These are phyloP conservation scores for Pterostichus niger DNA, from an alignment of 2,888 invertebrate genomes.

Conservation along the genomic window DNA sequence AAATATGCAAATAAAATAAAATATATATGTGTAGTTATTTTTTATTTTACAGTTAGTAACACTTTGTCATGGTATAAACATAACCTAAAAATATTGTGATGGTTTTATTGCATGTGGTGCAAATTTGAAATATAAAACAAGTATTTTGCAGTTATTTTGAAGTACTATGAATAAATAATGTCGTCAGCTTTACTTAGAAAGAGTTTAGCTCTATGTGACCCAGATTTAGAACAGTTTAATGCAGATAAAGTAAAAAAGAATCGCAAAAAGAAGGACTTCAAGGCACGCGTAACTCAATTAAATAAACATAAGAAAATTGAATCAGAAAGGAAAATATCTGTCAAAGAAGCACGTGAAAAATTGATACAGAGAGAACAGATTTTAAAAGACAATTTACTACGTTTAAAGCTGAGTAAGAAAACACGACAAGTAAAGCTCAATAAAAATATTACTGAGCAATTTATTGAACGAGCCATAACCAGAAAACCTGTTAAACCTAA, in stretches of 20 bases:
- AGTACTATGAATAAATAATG: slow-evolving; percentile 70
- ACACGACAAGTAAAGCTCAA: slow-evolving; percentile 73
- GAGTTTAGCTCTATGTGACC: slow-evolving; percentile 74
- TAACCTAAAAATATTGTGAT: too few species aligned
- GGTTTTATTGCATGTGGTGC: too few species aligned
- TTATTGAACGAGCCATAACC: slow-evolving; percentile 80
- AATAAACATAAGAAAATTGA: slow-evolving; percentile 69
- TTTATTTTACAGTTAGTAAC: too few species aligned
- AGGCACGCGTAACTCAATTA: slow-evolving; percentile 66
- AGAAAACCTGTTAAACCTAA: slow-evolving; percentile 78
- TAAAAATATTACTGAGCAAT: slow-evolving; percentile 75
- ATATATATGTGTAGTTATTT: too few species aligned
- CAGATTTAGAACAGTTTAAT: slow-evolving; percentile 69
- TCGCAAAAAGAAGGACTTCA: slow-evolving; percentile 70
- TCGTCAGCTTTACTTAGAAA: slow-evolving; percentile 74
- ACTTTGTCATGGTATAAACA: too few species aligned
- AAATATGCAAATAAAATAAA: too few species aligned
- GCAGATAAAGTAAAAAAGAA: slow-evolving; percentile 67
- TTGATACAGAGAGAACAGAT: slow-evolving; percentile 73
- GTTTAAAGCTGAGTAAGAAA: slow-evolving; percentile 73
- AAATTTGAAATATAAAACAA: too few species aligned
- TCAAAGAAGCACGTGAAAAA: slow-evolving; percentile 73
- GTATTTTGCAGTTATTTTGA: too few species aligned
- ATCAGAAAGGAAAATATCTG: slow-evolving; percentile 72
- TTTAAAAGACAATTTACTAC: slow-evolving; percentile 73